phyloP scores from a whole-genome alignment of 2,888 invertebrate genomes.

The Fissipunctia ypsillon region DNA sequence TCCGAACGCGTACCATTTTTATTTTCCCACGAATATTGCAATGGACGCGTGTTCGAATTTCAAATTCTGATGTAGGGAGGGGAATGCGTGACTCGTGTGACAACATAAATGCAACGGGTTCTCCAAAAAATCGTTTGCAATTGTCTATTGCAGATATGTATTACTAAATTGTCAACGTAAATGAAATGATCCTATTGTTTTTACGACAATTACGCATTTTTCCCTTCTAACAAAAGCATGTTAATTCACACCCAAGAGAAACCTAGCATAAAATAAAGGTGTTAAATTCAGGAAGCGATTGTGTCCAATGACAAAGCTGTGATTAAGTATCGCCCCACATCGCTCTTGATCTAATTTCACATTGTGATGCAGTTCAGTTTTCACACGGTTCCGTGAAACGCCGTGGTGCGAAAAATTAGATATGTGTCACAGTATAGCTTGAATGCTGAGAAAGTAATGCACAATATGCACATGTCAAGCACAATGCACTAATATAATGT shows the following conservation, averaged over 20 bases:
- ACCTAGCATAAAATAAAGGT: conserved; percentile 57
- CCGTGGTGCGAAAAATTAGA: conserved; percentile 66
- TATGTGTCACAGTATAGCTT: conserved; percentile 60
- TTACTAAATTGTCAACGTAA: neutral
- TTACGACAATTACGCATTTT: conserved; percentile 17
- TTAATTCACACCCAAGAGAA: conserved; percentile 59
- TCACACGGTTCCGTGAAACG: conserved; percentile 69
- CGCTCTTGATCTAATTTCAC: conserved; percentile 76
- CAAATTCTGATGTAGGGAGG: conserved; percentile 23
- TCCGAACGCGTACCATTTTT: conserved; percentile 60
- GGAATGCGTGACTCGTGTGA: conserved; percentile 4
- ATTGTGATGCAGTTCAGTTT: conserved; percentile 69
- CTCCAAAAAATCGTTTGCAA: neutral
- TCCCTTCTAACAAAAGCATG: conserved; percentile 18
- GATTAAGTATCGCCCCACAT: conserved; percentile 60
- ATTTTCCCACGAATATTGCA: conserved; percentile 64
- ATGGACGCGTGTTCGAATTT: conserved; percentile 52
- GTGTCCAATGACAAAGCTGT: conserved; percentile 67
- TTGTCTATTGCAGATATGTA: neutral
- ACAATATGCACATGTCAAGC: conserved; percentile 57
- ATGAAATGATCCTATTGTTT: conserved; percentile 20
- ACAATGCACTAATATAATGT: conserved; percentile 47
- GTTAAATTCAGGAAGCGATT: conserved; percentile 67
- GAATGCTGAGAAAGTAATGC: conserved; percentile 65
- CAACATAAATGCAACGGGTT: neutral